phyloP scores from a whole-genome alignment of 2,113 vertebrate species.

The Otocyon megalotis region DNA sequence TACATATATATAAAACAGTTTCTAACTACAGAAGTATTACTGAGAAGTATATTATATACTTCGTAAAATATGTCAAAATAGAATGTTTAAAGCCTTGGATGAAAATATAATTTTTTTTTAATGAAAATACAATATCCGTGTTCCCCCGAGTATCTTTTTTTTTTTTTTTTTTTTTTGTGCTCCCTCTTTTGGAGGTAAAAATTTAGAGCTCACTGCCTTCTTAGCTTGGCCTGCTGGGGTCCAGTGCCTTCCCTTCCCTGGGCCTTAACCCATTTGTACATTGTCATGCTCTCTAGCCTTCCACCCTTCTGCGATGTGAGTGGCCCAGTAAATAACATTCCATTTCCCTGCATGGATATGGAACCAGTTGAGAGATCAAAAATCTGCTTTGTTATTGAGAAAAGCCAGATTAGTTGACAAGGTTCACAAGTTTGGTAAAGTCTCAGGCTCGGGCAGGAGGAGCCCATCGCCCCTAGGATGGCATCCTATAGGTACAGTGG shows the following conservation, averaged over 20 bases:
- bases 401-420: background rate
- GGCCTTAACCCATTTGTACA: no score
- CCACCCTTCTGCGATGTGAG: background rate
- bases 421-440: background rate
- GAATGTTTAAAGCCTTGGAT: background rate
- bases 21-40: background rate
- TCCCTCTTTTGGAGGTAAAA: background rate
- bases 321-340: background rate
- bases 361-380: background rate
- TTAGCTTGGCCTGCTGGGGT: background rate
- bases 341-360: no score
- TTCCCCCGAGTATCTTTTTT: background rate
- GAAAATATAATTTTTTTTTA: background rate
- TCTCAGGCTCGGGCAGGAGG: background rate
- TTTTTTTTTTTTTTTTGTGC: background rate
- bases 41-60: background rate
- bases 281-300: background rate
- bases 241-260: background rate
- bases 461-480: background rate
- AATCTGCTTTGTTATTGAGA: background rate
- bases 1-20: background rate
- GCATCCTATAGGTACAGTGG: fast-evolving
- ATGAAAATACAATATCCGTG: no score
- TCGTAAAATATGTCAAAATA: background rate
- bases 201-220: background rate